These are phyloP conservation scores for Nesospiza acunhae DNA, from an alignment of 2,113 vertebrate genomes.

Conservation along the genomic window DNA sequence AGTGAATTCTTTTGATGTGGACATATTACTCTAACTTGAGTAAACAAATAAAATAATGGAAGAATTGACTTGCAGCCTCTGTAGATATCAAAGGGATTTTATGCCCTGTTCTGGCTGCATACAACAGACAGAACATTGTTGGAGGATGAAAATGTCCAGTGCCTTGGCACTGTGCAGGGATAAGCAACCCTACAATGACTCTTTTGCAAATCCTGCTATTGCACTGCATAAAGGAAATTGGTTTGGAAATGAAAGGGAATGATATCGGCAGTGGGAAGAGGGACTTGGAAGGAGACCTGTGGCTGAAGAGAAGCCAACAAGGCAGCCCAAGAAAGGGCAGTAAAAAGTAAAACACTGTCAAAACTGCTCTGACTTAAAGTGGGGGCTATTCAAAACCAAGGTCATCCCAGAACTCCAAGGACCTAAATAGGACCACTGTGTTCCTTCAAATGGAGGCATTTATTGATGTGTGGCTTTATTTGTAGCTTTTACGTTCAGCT, in stretches of 20 bases:
- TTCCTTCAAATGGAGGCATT: not conserved
- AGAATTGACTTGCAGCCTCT: not conserved
- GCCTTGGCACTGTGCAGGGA: not conserved
- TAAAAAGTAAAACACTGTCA: not conserved
- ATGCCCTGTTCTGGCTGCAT: not conserved
- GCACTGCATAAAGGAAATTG: not conserved
- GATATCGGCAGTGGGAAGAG: not conserved
- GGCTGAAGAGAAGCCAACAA: not conserved
- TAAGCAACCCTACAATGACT: not conserved
- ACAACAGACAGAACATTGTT: slow-evolving; percentile 45
- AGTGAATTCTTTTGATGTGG: not conserved
- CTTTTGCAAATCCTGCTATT: not conserved
- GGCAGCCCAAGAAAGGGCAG: not conserved
- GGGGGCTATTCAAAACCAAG: not conserved
- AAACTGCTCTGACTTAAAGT: not conserved
- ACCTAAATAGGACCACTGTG: not conserved
- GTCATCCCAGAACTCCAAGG: not conserved
- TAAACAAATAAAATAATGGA: slow-evolving; percentile 27
- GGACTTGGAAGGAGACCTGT: slow-evolving; percentile 8
- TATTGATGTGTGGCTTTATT: not conserved
- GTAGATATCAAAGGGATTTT: slow-evolving; percentile 36
- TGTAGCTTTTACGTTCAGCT: not conserved
- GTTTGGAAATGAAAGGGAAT: not conserved
- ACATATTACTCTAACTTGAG: not conserved
- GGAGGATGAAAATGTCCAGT: not conserved